Base-by-base conservation (phyloP, 2,888 invertebrate species). In the Gortyna flavago region DNA sequence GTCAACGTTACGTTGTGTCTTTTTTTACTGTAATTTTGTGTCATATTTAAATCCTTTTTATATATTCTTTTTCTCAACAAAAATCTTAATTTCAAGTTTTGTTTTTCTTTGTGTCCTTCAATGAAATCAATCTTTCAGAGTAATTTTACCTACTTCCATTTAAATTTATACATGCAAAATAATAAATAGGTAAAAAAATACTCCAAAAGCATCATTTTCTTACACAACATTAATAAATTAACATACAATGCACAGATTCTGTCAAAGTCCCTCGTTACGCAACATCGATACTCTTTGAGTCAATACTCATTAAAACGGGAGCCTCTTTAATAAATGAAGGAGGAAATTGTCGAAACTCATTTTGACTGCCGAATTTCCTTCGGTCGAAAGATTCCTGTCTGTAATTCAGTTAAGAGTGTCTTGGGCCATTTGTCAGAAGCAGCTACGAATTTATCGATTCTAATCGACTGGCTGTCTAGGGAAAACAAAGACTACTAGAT, bases 361-460 rank as follows among this genome's bases (percentile, higher is more conserved):
- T 85, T 81, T 72, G 51, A 77, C 73, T 82, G 65, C 44, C 66
- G 77, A 81, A 78, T 83, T 85, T 76, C 70, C 68, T n/a, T 84
- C 57, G 65, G 61, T 65, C 38, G 73, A 83, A 83, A 75, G 79
- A 84, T 84, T 87, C 71, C 54, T 77, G 38, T 51, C 64, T 13
- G 61, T 86, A 80, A 80, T 86, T 83, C 72, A 79, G 80, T 76
- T 38, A 74, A 68, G 79, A 80, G 84, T 82, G 87, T 85, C 83
- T 81, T 67, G 66, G 72, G 51, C 67, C 83, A 89, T 91, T 91
- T 90, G 87, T 91, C 88, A 87, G 82, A 76, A 83, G 69, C 85
- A 89, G 87, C 85, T 80, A 77, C 65, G 73, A 77, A 75, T 81
- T 86, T 91, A 90, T 90, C 83, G 88, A 88, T 88, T 90, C 66